Base-by-base conservation (phyloP, 2,888 invertebrate genomes). In the Acronicta aceris region DNA sequence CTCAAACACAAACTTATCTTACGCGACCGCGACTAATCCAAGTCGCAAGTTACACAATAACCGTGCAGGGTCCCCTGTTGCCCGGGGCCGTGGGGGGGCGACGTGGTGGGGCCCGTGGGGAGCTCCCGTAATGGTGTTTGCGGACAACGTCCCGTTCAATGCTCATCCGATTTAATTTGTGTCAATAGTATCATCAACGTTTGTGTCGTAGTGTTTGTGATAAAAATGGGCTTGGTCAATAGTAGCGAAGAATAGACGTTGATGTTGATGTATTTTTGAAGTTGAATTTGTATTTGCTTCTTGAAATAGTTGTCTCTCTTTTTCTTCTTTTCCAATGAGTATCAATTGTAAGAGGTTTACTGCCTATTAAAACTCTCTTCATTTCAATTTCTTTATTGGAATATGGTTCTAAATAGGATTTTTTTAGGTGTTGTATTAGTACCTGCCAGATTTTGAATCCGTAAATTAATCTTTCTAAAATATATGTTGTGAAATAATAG, bases 61-160 rank as follows among this genome's bases (percentile, higher is more conserved):
- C 57, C 38, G 38, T 38, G 38, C n/a, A 38, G n/a, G 38, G 38
- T 13, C 38, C 41, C 42, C 15, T 27, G 17, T n/a, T 21, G 36
- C 43, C 41, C 12, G 17, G 6, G 13, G 40, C 30, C 47, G 33
- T 17, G 25, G 7, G 51, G 41, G 12, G 52, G 42, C 53, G 46
- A 33, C 53, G 42, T 8, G 47, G 13, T 38, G 27, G 13, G 40
- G 25, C 21, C 21, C 41, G n/a, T 17, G 13, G 54, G 53, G 60
- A 17, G 47, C 17, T 45, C 61, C 64, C 54, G 80, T 83, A 85
- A 85, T 83, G 79, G 80, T 85, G 79, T 84, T 83, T 84, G 79
- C 81, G 71, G 71, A 74, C 78, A 76, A 63, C 67, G 76, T 70
- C 78, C 73, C 65, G 72, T 76, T 66, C 75, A 60, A 53, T 58